Percentiles rank a stretch among this genome's conserved stretches.
Conservation (phyloP, 2,797 vertebrate species). For the Eospalax fontanierii region DNA sequence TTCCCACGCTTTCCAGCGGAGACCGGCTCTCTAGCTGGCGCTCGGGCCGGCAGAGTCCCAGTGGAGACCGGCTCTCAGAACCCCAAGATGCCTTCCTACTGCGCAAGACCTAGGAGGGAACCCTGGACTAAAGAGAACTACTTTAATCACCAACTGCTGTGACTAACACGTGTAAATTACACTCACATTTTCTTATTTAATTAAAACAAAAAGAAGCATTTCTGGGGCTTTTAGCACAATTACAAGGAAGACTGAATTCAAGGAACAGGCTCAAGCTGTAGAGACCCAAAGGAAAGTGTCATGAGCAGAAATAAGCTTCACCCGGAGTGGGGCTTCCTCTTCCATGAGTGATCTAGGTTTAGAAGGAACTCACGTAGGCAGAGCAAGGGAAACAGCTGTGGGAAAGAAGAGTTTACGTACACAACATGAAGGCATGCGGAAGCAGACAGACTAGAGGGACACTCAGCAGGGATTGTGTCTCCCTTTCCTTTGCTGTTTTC, state of each 20-base stretch:
- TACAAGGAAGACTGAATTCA: background rate
- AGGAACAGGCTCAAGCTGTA: background rate
- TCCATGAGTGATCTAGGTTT: background rate
- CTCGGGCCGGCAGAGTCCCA: background rate
- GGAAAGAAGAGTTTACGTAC: background rate
- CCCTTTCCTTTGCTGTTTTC: background rate
- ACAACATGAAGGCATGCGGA: too few species aligned
- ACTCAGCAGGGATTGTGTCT: too few species aligned
- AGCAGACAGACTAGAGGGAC: too few species aligned
- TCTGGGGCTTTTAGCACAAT: background rate
- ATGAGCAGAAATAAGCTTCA: background rate
- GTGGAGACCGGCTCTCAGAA: background rate
- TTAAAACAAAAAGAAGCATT: conserved; percentile 39
- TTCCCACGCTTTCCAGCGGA: background rate
- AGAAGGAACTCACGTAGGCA: background rate
- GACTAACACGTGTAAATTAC: background rate
- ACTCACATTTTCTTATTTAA: background rate
- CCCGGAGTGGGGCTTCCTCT: background rate
- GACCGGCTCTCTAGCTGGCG: too few species aligned
- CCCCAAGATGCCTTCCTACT: background rate
- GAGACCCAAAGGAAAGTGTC: background rate
- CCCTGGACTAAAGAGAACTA: background rate
- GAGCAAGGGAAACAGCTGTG: background rate
- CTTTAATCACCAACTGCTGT: background rate
- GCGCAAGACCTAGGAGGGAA: background rate